These are phyloP conservation scores for Molossus molossus DNA, from an alignment of 2,797 vertebrate species.

Conservation along the genomic window DNA sequence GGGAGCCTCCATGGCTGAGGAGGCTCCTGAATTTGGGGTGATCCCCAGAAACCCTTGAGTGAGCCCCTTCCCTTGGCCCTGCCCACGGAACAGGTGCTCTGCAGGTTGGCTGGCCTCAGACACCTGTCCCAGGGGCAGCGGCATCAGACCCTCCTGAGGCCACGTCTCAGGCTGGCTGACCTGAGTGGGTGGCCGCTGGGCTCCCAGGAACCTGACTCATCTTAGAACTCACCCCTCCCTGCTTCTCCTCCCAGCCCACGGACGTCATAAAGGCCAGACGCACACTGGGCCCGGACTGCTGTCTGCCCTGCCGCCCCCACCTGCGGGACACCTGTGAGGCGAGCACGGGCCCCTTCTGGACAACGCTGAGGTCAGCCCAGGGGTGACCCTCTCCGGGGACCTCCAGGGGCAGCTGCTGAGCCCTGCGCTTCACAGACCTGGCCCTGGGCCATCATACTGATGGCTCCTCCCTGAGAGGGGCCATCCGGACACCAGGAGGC, in stretches of 20 bases:
- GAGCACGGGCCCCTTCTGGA: background rate
- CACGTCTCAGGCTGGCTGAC: constrained; percentile 89
- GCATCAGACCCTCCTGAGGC: background rate
- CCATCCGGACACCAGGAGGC: fast-evolving
- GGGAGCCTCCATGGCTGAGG: background rate
- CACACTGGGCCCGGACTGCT: too few relatives aligned
- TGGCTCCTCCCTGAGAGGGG: fast-evolving
- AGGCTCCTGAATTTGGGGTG: background rate
- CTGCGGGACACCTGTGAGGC: background rate
- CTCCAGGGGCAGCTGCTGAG: background rate
- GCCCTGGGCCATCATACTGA: background rate
- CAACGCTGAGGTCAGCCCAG: background rate
- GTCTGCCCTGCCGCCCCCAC: too few relatives aligned
- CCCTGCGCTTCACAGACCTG: fast-evolving
- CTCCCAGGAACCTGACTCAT: background rate
- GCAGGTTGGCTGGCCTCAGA: constrained; percentile 95
- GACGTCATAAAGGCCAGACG: fast-evolving
- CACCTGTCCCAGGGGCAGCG: constrained; percentile 69
- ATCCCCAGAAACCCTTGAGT: background rate
- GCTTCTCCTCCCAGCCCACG: background rate
- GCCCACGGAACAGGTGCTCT: constrained; percentile 84
- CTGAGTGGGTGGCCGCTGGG: constrained; percentile 69
- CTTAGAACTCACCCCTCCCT: fast-evolving
- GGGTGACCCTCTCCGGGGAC: fast-evolving
- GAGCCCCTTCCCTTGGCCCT: too few relatives aligned